Conservation (phyloP, 1,140 invertebrate genomes). For the Cryptotermes secundus region DNA sequence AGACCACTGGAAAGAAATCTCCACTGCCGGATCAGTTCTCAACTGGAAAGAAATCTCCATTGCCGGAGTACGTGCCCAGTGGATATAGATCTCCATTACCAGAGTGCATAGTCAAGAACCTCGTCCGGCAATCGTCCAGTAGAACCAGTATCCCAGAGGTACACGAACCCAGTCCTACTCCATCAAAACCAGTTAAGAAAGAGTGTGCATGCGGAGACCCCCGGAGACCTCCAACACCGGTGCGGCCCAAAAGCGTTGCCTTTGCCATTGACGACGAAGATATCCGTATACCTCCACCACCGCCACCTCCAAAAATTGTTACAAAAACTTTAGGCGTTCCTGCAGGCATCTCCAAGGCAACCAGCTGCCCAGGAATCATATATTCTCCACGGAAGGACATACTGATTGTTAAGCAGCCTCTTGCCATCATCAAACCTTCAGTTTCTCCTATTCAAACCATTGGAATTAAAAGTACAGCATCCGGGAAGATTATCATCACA, state of each 20-base stretch:
- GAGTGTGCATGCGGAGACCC: neutral
- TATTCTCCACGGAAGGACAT: neutral
- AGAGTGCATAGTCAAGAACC: neutral
- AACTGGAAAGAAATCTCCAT: slow-evolving; percentile 3
- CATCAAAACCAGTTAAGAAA: neutral
- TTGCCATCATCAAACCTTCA: neutral
- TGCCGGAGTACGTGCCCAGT: neutral
- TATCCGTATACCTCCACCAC: neutral
- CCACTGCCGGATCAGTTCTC: neutral
- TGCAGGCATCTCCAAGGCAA: neutral
- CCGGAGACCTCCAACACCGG: neutral
- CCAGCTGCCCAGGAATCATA: neutral
- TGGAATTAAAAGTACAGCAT: neutral
- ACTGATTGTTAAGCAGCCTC: neutral
- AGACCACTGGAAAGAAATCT: neutral
- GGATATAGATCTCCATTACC: neutral
- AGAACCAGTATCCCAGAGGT: neutral
- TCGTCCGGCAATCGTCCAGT: neutral
- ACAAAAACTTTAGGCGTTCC: neutral
- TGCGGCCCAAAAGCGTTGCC: slow-evolving; percentile 26
- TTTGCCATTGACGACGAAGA: slow-evolving; percentile 28
- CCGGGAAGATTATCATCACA: neutral
- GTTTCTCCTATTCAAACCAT: neutral
- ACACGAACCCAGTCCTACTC: neutral
- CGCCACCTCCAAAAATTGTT: neutral